phyloP scores from a whole-genome alignment of 2,113 vertebrate species.

The Ailurus styani region DNA sequence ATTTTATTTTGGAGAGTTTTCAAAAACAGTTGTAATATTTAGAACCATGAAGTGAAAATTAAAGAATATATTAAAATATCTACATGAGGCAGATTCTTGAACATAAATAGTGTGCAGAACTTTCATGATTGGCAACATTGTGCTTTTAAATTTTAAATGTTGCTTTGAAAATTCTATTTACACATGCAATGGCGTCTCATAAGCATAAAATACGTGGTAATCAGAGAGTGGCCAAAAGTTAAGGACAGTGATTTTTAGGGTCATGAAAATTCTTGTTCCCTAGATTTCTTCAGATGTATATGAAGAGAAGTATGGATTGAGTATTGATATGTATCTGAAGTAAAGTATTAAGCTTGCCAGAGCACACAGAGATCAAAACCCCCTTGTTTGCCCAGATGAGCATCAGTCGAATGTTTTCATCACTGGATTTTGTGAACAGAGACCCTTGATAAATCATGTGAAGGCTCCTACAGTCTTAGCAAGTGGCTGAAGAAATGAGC shows the following conservation, averaged over 20 bases:
- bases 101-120: not conserved
- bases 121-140: not conserved
- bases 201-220: not conserved
- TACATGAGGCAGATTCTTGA: not conserved
- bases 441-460: conserved; percentile 38
- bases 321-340: conserved; percentile 60
- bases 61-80: not conserved
- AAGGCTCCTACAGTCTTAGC: conserved; percentile 35
- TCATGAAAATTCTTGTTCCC: conserved; percentile 25
- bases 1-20: conserved; percentile 23
- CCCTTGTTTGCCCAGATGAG: conserved; percentile 46
- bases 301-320: conserved; percentile 57
- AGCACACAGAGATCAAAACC: conserved; percentile 63
- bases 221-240: not conserved
- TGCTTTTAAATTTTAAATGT: not conserved
- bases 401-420: conserved; percentile 62
- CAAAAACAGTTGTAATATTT: not conserved
- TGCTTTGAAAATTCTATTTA: conserved; percentile 1
- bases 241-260: conserved; percentile 18
- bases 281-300: conserved; percentile 6
- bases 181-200: not conserved
- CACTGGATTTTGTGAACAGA: conserved; percentile 54
- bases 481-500: conserved; percentile 33
- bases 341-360: conserved; percentile 47
- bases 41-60: not conserved